Evolutionary conservation across 2,888 invertebrate genomes (phyloP).

Genomic region (Yponomeuta sedellus): DNA sequence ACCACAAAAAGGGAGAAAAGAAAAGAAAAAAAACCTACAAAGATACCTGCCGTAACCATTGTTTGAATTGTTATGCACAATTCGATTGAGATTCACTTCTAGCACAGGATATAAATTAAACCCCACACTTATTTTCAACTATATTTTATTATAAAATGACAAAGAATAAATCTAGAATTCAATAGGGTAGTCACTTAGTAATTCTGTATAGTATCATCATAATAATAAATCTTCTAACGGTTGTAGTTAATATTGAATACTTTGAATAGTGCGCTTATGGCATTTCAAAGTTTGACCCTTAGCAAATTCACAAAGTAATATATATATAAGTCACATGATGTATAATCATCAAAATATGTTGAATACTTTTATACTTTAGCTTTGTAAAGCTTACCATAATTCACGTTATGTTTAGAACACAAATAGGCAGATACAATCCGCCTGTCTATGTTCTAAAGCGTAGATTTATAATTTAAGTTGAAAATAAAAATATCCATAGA

Average conservation of each 20-base stretch:
- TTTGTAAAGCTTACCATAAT: slow-evolving; percentile 52
- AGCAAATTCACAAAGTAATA: slow-evolving; percentile 46
- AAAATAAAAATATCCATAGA: slow-evolving; percentile 55
- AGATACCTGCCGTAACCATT: too few relatives aligned
- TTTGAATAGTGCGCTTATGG: slow-evolving; percentile 32
- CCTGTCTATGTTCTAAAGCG: background rate
- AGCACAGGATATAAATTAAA: background rate
- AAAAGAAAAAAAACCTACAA: too few relatives aligned
- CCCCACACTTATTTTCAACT: slow-evolving; percentile 53
- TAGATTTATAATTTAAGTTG: slow-evolving; percentile 25
- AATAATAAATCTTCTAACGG: slow-evolving; percentile 64
- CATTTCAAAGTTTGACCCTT: slow-evolving; percentile 30
- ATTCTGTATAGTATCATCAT: slow-evolving; percentile 58
- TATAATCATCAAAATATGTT: slow-evolving; percentile 53
- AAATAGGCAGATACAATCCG: background rate
- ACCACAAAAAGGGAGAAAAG: too few relatives aligned
- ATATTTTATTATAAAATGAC: slow-evolving; percentile 84
- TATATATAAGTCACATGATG: slow-evolving; percentile 21
- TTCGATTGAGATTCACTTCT: background rate
- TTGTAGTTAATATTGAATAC: slow-evolving; percentile 39
- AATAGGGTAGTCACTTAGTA: slow-evolving; percentile 73
- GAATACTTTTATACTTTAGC: slow-evolving; percentile 47
- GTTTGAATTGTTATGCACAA: too few relatives aligned
- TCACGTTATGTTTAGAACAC: slow-evolving; percentile 21
- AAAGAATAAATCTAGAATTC: slow-evolving; percentile 83